Evolutionary conservation across 2,113 vertebrate genomes (phyloP).

Genomic region (Electrona antarctica): DNA sequence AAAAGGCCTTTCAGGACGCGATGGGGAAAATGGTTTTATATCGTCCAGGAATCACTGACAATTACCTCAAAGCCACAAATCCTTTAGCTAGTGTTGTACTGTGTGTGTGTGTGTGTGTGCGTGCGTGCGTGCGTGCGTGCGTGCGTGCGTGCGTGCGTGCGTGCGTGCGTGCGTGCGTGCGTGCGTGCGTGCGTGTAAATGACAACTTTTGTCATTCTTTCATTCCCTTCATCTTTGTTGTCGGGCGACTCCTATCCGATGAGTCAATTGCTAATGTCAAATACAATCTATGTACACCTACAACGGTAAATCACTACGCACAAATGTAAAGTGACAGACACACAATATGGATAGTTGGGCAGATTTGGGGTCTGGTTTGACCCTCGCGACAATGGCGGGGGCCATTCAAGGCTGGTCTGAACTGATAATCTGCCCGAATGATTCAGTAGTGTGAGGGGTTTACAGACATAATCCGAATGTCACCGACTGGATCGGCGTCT

Average conservation of each 20-base stretch:
- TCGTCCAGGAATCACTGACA: no score
- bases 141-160: neutral
- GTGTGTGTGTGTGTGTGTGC: no score
- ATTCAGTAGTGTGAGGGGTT: no score
- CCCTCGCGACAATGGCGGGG: no score
- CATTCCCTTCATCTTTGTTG: slow-evolving; percentile 17
- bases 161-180: neutral
- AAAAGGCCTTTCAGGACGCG: no score
- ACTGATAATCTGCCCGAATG: no score
- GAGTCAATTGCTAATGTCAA: slow-evolving; percentile 48
- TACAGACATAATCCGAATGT: no score
- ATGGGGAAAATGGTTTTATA: no score
- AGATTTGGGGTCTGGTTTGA: no score
- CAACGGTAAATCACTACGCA: slow-evolving; percentile 27
- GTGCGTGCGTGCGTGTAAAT: no score
- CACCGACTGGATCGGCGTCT: no score
- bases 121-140: neutral
- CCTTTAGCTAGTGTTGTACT: neutral
- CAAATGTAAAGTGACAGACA: slow-evolving; percentile 14
- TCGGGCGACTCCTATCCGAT: slow-evolving; percentile 30
- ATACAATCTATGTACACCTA: slow-evolving; percentile 33
- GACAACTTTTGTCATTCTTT: slow-evolving; percentile 9
- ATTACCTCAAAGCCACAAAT: slow-evolving; percentile 22
- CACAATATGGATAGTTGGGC: slow-evolving; percentile 28
- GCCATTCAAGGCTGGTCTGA: no score